Conservation (phyloP, 2,797 vertebrate genomes). For the Enteromius afrohamiltoni region DNA sequence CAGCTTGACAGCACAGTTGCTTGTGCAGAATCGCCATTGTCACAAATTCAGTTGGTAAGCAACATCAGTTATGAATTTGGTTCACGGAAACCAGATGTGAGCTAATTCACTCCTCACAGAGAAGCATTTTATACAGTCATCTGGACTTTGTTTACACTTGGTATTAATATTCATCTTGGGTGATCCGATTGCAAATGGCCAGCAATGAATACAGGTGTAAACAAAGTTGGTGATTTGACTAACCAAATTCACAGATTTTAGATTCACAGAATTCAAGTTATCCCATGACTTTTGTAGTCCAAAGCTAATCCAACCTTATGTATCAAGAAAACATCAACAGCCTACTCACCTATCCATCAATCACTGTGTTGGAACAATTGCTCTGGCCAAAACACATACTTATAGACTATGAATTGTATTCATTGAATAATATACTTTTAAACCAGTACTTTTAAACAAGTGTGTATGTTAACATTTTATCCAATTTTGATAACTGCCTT, state of each 20-base stretch:
- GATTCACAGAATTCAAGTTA: not conserved
- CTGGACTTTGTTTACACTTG: conserved; percentile 23
- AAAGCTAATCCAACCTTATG: not conserved
- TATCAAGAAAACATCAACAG: not conserved
- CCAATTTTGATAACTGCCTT: too few relatives aligned
- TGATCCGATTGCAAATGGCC: not conserved
- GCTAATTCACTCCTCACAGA: conserved; percentile 66
- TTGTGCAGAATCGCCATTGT: conserved; percentile 66
- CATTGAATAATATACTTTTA: not conserved
- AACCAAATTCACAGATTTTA: not conserved
- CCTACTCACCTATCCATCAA: not conserved
- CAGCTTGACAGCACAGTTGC: conserved; percentile 60
- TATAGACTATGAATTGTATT: not conserved
- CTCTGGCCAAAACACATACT: not conserved
- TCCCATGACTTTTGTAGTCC: not conserved
- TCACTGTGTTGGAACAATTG: not conserved
- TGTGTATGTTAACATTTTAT: too few relatives aligned
- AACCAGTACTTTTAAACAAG: too few relatives aligned
- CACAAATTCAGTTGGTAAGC: conserved; percentile 62
- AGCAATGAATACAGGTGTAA: conserved; percentile 6
- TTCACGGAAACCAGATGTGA: conserved; percentile 79
- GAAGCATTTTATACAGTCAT: conserved; percentile 48
- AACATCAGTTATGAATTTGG: conserved; percentile 70
- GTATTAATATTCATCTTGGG: conserved; percentile 28
- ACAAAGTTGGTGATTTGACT: not conserved